phyloP scores from a whole-genome alignment of 2,888 invertebrate species.

The Hydroisotoma schaefferi region DNA sequence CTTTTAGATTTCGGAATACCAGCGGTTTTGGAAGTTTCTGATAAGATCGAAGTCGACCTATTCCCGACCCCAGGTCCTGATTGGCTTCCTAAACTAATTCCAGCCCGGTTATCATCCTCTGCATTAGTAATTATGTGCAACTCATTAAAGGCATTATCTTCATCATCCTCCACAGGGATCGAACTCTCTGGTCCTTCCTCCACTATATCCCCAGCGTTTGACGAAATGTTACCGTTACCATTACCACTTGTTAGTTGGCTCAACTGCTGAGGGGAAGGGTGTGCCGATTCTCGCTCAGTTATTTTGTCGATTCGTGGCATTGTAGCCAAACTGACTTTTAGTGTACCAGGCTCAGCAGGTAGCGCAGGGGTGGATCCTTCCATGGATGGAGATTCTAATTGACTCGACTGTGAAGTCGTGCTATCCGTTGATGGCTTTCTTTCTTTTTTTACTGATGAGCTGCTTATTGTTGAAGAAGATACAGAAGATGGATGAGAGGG shows the following conservation, averaged over 20 bases:
- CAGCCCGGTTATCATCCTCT: constrained; percentile 18
- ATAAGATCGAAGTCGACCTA: constrained; percentile 8
- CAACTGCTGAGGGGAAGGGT: constrained; percentile 59
- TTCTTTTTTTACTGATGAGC: constrained; percentile 16
- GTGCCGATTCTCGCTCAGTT: constrained; percentile 92
- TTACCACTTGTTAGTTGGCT: constrained; percentile 49
- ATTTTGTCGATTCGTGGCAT: constrained; percentile 73
- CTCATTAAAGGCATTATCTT: not conserved
- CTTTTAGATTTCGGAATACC: constrained; percentile 42
- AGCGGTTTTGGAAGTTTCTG: constrained; percentile 10
- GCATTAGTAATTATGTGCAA: constrained; percentile 18
- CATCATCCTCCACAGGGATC: not conserved
- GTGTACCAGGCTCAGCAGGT: constrained; percentile 69
- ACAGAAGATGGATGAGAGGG: not conserved
- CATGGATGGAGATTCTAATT: constrained; percentile 56
- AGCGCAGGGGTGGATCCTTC: constrained; percentile 78
- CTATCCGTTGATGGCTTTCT: constrained; percentile 48
- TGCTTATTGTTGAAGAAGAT: not conserved
- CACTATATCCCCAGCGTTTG: not conserved
- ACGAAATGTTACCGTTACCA: constrained; percentile 32
- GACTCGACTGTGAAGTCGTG: constrained; percentile 33
- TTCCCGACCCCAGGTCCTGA: not conserved
- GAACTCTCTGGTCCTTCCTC: not conserved
- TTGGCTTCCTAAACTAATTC: not conserved
- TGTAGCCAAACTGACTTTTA: constrained; percentile 46